These are phyloP conservation scores for Octopus sinensis DNA, from an alignment of 1,140 invertebrate species.

Conservation along the genomic window DNA sequence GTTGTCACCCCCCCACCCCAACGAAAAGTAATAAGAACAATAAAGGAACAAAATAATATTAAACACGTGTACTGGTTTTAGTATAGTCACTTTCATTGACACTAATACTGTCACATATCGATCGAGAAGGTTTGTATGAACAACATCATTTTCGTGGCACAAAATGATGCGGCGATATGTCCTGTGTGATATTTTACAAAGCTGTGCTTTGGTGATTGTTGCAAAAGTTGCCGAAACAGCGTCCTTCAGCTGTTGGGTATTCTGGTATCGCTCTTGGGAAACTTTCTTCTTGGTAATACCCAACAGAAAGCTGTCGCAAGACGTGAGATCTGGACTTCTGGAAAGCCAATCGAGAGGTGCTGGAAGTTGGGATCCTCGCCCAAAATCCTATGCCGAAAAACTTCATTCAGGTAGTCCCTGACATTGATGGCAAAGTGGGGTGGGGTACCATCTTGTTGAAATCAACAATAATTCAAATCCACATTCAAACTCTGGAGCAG, in stretches of 20 bases:
- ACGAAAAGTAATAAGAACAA: neutral
- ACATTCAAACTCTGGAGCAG: neutral
- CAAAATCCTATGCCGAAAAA: neutral
- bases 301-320: neutral
- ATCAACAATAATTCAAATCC: conserved; percentile 1
- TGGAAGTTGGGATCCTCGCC: neutral
- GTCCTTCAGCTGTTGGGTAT: neutral
- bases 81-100: neutral
- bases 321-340: neutral
- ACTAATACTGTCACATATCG: neutral
- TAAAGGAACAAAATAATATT: neutral
- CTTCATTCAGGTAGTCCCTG: neutral
- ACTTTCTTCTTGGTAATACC: neutral
- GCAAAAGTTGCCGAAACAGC: neutral
- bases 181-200: neutral
- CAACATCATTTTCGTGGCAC: neutral
- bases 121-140: neutral
- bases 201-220: conserved; percentile 7
- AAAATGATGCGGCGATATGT: neutral
- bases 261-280: neutral
- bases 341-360: neutral
- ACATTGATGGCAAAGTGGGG: neutral
- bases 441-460: conserved; percentile 1
- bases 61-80: neutral
- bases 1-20: neutral